Conservation (phyloP, 2,797 vertebrate genomes). For the Oreonectes daqikongensis region DNA sequence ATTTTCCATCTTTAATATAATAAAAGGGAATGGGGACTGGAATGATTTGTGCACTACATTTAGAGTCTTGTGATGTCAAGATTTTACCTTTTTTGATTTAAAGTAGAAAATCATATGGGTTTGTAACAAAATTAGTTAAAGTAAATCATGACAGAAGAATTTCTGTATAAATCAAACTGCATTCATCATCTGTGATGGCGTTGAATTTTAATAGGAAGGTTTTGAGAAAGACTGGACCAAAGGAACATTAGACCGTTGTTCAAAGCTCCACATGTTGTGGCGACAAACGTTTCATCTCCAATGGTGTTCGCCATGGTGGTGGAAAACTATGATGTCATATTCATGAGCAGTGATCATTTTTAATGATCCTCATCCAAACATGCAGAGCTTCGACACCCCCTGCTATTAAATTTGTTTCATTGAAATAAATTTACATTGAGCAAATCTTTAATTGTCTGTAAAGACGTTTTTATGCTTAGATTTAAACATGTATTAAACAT, state of each 20-base stretch:
- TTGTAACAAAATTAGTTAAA: not conserved
- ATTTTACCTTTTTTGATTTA: not conserved
- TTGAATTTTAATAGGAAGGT: slow-evolving; percentile 20
- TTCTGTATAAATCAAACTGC: not conserved
- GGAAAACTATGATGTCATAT: not conserved
- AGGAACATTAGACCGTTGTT: slow-evolving; percentile 13
- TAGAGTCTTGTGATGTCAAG: too few relatives aligned
- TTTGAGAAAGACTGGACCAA: slow-evolving; percentile 21
- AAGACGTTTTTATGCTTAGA: too few relatives aligned
- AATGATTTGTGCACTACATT: too few relatives aligned
- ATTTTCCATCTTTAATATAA: too few relatives aligned
- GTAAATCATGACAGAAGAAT: not conserved
- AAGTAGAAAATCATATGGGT: not conserved
- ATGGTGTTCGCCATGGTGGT: not conserved
- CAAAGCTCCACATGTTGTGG: slow-evolving; percentile 35
- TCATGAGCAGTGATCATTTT: slow-evolving; percentile 2
- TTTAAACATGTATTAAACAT: too few relatives aligned
- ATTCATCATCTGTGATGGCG: too few relatives aligned
- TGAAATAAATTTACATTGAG: too few relatives aligned
- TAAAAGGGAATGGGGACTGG: too few relatives aligned
- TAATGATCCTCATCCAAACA: slow-evolving; percentile 8
- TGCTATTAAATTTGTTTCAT: too few relatives aligned
- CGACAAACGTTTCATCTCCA: slow-evolving; percentile 45
- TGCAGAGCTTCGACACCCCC: not conserved
- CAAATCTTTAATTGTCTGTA: too few relatives aligned